These are phyloP conservation scores for Blastobasis lacticolella DNA, from an alignment of 2,888 invertebrate genomes.

Conservation along the genomic window DNA sequence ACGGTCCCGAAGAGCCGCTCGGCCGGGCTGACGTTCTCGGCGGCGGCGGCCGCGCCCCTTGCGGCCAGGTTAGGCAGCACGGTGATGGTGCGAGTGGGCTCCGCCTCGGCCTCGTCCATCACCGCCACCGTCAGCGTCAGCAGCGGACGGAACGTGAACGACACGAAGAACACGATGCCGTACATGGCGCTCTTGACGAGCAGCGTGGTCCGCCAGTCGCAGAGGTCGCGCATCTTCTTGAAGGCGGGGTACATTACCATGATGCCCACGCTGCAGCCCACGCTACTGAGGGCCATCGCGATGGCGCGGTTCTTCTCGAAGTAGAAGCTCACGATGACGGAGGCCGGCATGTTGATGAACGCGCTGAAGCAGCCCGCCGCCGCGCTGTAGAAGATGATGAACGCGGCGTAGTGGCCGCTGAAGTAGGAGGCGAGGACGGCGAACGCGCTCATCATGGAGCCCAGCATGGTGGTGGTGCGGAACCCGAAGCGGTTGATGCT, in stretches of 20 bases:
- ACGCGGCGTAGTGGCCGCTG: slow-evolving; percentile 27
- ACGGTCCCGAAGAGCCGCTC: slow-evolving; percentile 34
- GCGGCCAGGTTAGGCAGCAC: slow-evolving; percentile 47
- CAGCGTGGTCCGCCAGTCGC: slow-evolving; percentile 51
- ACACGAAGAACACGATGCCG: slow-evolving; percentile 43
- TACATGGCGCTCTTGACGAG: slow-evolving; percentile 52
- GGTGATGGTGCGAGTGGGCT: slow-evolving; percentile 52
- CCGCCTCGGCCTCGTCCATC: slow-evolving; percentile 26
- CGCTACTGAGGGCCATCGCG: slow-evolving; percentile 43
- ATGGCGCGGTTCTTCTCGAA: slow-evolving; percentile 53
- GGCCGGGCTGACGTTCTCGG: slow-evolving; percentile 25
- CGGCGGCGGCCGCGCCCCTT: slow-evolving; percentile 17
- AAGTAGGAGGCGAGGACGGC: slow-evolving; percentile 46
- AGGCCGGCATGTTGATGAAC: slow-evolving; percentile 45
- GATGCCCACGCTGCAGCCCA: slow-evolving; percentile 54
- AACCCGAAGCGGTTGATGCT: slow-evolving; percentile 62
- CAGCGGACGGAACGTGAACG: slow-evolving; percentile 51
- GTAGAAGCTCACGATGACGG: slow-evolving; percentile 58
- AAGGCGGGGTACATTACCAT: slow-evolving; percentile 50
- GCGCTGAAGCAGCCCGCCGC: slow-evolving; percentile 49
- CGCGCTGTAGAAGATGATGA: slow-evolving; percentile 46
- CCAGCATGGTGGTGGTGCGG: slow-evolving; percentile 49
- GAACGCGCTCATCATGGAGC: slow-evolving; percentile 41
- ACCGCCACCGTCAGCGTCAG: slow-evolving; percentile 48
- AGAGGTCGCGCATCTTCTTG: slow-evolving; percentile 33